Conservation (phyloP, 2,113 vertebrate species). For the Nipponia nippon region DNA sequence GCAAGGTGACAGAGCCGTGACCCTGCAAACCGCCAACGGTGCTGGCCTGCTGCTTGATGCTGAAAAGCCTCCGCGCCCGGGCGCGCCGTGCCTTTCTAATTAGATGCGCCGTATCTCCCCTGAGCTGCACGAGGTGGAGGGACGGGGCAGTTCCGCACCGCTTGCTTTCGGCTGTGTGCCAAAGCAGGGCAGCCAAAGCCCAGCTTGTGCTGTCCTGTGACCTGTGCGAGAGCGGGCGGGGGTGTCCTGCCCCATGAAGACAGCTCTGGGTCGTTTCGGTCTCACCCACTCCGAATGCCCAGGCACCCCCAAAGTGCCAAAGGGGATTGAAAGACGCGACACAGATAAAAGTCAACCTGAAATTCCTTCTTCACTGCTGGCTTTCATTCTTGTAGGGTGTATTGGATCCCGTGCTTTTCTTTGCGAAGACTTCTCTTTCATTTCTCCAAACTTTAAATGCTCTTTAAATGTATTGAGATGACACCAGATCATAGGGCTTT, state of each 20-base stretch:
- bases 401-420: fast-evolving
- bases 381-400: fast-evolving
- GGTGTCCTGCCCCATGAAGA: not conserved
- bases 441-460: not conserved
- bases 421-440: fast-evolving
- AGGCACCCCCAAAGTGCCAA: not conserved
- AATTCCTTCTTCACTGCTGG: not conserved
- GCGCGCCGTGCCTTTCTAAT: not conserved
- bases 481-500: not conserved
- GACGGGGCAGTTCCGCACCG: not conserved
- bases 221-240: fast-evolving
- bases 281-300: not conserved
- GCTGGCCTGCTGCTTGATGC: not conserved
- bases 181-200: not conserved
- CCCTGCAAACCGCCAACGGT: not conserved
- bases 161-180: not conserved
- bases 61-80: not conserved
- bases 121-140: not conserved
- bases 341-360: not conserved
- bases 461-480: not conserved
- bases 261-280: not conserved
- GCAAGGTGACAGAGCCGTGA: not conserved
- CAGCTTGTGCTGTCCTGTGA: not conserved
- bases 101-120: not conserved
- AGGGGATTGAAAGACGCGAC: fast-evolving